Conservation (phyloP, 2,888 invertebrate species). For the Gasteruption jaculator region DNA sequence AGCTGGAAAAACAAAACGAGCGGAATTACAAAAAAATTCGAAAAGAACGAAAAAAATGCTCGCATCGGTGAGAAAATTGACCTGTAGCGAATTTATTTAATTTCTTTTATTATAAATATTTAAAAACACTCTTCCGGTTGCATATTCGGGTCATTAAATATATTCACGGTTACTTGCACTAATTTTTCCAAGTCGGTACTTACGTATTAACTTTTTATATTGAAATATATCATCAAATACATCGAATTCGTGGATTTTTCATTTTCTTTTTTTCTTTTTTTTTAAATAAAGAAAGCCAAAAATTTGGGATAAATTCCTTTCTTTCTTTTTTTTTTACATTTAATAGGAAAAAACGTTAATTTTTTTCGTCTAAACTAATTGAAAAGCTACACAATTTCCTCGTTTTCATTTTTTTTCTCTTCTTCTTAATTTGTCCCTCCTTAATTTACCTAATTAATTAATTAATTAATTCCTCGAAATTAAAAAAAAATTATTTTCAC, state of each 20-base stretch:
- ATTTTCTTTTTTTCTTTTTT: conserved; percentile 8
- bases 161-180: conserved; percentile 27
- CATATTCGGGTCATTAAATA: conserved; percentile 33
- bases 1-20: too few relatives aligned
- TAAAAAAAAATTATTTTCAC: conserved; percentile 21
- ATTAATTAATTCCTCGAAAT: conserved; percentile 34
- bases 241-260: conserved; percentile 24
- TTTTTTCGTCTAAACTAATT: not conserved
- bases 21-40: too few relatives aligned
- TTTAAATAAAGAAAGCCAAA: conserved; percentile 16
- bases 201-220: too few relatives aligned
- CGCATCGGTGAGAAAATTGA: too few relatives aligned
- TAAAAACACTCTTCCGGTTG: conserved; percentile 41
- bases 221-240: conserved; percentile 29
- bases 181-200: conserved; percentile 29
- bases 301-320: not conserved
- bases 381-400: not conserved
- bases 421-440: too few relatives aligned
- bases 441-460: conserved; percentile 34
- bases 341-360: not conserved
- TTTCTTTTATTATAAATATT: conserved; percentile 47
- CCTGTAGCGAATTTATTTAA: conserved; percentile 29
- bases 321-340: conserved; percentile 5
- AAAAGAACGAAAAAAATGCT: too few relatives aligned
- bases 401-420: conserved; percentile 15